Base-by-base conservation (phyloP, 2,113 vertebrate species). In the Myrmecophaga tridactyla region DNA sequence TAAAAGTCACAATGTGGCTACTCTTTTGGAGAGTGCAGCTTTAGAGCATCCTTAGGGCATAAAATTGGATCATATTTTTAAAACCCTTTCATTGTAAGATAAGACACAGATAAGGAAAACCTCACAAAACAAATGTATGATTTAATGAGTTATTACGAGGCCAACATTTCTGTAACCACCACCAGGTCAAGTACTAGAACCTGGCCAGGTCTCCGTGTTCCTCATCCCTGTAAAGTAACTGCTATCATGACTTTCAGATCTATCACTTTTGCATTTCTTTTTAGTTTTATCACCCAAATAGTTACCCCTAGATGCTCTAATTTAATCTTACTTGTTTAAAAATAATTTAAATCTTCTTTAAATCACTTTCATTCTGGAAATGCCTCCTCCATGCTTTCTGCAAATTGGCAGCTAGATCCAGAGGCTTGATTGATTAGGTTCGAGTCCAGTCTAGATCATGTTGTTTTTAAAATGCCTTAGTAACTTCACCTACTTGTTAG, bases 381-480 rank as follows among this genome's bases (percentile, higher is more conserved):
- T 56, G 46, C 20, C 20, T 51, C 62, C 29, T 89, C 36, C 7
- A 34, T 1, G 34, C 70, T 92, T 86, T 83, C 31, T 58, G 85
- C 62, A 65, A 6, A 58, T 70, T 46, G 90, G n/a, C 65, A 84
- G 41, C 75, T 72, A 53, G 62, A 15, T 81, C n/a, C 29, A 72
- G 75, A 85, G 46, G n/a, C 87, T 81, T 56, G 13, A 6, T 25
- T 36, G 86, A n/a, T 27, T 60, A 53, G 41, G 46, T 67, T 80
- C 10, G 0, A 23, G 56, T 43, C 76, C 65, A 82, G 0, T 41
- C 29, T 31, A 60, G 48, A 63, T 96, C 60, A 48, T 80, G 1
- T 5, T 13, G 21, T 86, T 89, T 95, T 93, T 67, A 80, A 95
- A 76, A 89, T 70, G 65, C 63, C 27, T 56, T 90, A 84, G 4